Base-by-base conservation (phyloP, 2,113 vertebrate species). In the Scomber scombrus region DNA sequence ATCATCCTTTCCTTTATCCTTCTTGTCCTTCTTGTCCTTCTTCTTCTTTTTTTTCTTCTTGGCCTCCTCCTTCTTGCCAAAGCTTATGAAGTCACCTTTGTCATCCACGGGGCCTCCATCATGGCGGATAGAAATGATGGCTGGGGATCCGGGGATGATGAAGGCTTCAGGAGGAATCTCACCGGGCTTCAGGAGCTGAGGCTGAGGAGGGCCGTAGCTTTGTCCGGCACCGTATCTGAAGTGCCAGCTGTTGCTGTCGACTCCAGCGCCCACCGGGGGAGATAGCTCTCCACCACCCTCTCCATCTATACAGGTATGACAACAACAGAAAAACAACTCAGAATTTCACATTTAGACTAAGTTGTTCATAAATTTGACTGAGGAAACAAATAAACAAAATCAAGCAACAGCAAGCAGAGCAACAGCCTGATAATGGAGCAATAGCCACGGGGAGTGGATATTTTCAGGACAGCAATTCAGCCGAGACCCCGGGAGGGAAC, bases 211-310 rank as follows among this genome's bases (percentile, higher is more conserved):
- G 15, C 93, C 88, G 2, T 94, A 95, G 43, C 93, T 85, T 47
- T 91, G 93, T 63, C 94, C 94, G 2, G 97, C 97, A 68, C 97
- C 97, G 11, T 99, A 99, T 90, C 97, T 96, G 96, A 99, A 99
- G 95, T 97, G 97, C 98, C 98, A 99, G 95, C 98, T 99, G 96
- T 99, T 99, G 94, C 98, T 98, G 94, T 99, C 96, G 92, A 99
- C 97, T 56, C 98, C 98, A 69, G 98, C 98, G 71, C 98, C 98
- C 23, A 99, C 98, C 61, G 98, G 98, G 80, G 98, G 98, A 66
- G 98, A 99, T 70, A 98, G 96, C 90, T 98, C 97, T 85, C 97
- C 97, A 0, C 97, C 97, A 0, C 96, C 98, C 65, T 98, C 97
- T 67, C 97, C 97, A 90, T 98, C 98, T 99, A 92, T 74, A 93